These are phyloP conservation scores for Dione juno DNA, from an alignment of 2,888 invertebrate genomes.

Conservation along the genomic window DNA sequence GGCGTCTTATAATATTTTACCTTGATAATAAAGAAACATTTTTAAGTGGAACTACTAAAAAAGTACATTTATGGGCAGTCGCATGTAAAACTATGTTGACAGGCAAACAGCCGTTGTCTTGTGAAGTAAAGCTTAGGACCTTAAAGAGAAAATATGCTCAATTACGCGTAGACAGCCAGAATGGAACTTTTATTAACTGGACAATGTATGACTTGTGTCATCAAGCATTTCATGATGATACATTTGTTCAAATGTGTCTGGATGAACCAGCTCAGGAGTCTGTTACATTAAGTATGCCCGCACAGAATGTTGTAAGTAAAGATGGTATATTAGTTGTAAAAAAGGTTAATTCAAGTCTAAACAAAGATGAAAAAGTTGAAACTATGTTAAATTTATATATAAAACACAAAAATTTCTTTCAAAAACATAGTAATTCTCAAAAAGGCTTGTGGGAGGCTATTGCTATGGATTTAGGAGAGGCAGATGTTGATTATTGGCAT, in stretches of 20 bases:
- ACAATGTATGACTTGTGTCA: constrained; percentile 64
- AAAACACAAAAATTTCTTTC: constrained; percentile 62
- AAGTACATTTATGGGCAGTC: constrained; percentile 69
- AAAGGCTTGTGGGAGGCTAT: constrained; percentile 71
- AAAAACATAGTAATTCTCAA: constrained; percentile 57
- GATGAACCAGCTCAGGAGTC: constrained; percentile 38
- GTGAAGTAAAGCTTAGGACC: constrained; percentile 62
- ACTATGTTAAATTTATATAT: constrained; percentile 67
- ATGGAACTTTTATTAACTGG: constrained; percentile 60
- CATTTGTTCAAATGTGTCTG: constrained; percentile 44
- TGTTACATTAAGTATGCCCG: constrained; percentile 35
- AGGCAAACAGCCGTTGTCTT: constrained; percentile 60
- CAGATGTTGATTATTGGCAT: constrained; percentile 72
- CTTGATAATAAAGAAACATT: constrained; percentile 74
- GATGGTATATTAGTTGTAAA: constrained; percentile 56
- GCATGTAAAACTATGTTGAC: constrained; percentile 73
- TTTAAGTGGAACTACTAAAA: constrained; percentile 59
- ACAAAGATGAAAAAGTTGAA: constrained; percentile 61
- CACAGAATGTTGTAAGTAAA: constrained; percentile 42
- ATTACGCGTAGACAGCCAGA: constrained; percentile 54
- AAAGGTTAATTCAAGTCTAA: constrained; percentile 50
- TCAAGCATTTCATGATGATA: constrained; percentile 69
- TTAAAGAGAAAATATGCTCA: constrained; percentile 62
- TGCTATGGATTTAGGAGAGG: constrained; percentile 66
- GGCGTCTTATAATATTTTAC: constrained; percentile 69